Conservation (phyloP, 2,113 vertebrate genomes). For the Apaloderma vittatum region DNA sequence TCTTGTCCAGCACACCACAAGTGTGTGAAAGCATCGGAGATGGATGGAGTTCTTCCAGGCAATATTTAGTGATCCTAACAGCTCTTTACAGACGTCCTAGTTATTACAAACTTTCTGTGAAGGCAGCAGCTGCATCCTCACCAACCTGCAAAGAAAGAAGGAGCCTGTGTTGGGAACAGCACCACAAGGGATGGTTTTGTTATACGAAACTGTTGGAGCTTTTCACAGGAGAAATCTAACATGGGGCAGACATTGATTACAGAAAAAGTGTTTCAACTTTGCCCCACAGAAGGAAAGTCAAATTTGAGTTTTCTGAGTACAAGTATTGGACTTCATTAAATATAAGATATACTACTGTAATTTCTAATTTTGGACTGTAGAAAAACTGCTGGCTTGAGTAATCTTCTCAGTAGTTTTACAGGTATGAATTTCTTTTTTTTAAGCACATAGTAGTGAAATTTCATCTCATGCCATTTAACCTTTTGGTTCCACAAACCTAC, state of each 20-base stretch:
- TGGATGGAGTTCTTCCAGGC: fast-evolving
- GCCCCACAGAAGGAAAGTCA: neutral
- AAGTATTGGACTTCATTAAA: neutral
- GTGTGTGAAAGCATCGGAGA: neutral
- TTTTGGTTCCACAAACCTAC: neutral
- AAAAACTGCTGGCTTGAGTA: neutral
- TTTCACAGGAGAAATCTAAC: neutral
- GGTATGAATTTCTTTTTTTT: neutral
- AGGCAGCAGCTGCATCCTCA: neutral
- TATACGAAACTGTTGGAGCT: neutral
- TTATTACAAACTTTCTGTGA: neutral
- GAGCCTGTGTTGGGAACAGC: fast-evolving
- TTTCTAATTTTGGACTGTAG: neutral
- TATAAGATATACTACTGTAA: too few species aligned
- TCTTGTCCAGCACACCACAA: neutral
- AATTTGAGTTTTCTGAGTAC: neutral
- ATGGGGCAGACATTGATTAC: neutral
- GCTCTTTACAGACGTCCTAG: fast-evolving
- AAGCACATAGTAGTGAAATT: neutral
- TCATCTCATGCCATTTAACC: neutral
- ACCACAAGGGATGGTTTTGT: neutral
- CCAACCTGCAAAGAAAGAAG: neutral
- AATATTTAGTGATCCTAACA: neutral
- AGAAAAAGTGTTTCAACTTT: neutral
- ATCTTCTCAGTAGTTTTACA: neutral